A percentile compares a stretch with the other conserved stretches of the same genome.
phyloP scores from a whole-genome alignment of 92 coral and sea anemone species.

The Scolanthus callimorphus region DNA sequence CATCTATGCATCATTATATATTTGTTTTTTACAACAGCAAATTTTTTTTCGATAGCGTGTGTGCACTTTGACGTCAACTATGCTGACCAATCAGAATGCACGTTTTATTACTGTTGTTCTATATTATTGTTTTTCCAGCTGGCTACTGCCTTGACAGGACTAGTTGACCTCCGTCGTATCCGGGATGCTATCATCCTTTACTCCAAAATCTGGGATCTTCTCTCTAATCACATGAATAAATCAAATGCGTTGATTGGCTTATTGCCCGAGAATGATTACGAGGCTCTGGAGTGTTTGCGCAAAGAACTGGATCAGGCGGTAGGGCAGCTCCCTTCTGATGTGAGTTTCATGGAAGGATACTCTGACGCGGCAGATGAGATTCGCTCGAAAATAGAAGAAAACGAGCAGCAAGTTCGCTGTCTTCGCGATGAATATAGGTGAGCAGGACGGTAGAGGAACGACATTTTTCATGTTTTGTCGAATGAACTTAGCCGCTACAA shows the following conservation, averaged over 20 bases:
- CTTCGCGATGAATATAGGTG: no score
- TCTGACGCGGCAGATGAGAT: constrained; percentile 75
- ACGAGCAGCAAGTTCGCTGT: no score
- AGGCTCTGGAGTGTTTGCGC: constrained; percentile 30
- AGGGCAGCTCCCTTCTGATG: constrained; percentile 60
- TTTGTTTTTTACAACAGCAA: no score
- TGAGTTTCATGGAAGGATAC: constrained; percentile 83
- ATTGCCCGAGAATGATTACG: constrained; percentile 47
- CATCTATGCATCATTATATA: no score
- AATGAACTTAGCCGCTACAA: no score
- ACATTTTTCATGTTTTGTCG: no score
- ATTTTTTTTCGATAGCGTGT: no score
- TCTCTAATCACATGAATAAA: constrained; percentile 12
- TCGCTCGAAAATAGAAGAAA: no score
- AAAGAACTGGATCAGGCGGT: constrained; percentile 68
- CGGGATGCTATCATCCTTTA: constrained; percentile 54
- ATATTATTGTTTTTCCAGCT: constrained; percentile 30
- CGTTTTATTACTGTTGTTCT: background rate
- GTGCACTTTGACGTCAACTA: no score
- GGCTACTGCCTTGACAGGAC: constrained; percentile 69
- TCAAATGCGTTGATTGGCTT: constrained; percentile 20
- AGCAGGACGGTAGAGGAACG: no score
- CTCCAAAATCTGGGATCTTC: constrained; percentile 34
- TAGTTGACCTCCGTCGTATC: constrained; percentile 74
- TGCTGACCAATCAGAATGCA: no score